Conservation (phyloP, 1,140 invertebrate species). For the Temnothorax curvispinosus region DNA sequence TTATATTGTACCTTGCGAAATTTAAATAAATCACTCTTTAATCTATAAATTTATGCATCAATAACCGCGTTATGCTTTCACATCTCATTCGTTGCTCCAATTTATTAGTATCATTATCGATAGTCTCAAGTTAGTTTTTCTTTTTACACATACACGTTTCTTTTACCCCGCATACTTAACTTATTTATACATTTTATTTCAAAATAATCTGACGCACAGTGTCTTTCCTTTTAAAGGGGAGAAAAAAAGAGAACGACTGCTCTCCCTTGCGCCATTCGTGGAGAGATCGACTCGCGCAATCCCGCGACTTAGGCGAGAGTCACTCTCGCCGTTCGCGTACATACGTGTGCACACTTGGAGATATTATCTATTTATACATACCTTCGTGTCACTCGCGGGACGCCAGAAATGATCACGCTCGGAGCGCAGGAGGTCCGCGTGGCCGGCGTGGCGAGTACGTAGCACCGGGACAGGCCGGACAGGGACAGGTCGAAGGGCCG, state of each 20-base stretch:
- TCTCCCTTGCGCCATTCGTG: background rate
- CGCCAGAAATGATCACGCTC: background rate
- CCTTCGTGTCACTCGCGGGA: conserved; percentile 7
- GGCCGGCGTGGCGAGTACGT: conserved; percentile 1
- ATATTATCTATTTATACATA: conserved; percentile 24
- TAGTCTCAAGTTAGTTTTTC: no score
- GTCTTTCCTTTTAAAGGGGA: background rate
- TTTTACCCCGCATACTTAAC: background rate
- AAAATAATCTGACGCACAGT: background rate
- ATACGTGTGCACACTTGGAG: background rate
- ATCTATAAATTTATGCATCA: no score
- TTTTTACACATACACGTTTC: no score
- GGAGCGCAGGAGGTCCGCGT: background rate
- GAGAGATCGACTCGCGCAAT: conserved; percentile 15
- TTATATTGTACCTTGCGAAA: no score
- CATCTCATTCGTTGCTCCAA: no score
- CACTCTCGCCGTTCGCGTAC: background rate
- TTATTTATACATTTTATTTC: background rate
- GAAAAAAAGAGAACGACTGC: background rate
- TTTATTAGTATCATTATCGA: no score
- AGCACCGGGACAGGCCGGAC: background rate
- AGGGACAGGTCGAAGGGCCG: background rate
- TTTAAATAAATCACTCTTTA: no score
- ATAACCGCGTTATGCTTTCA: no score
- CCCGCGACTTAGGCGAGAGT: background rate